Evolutionary conservation across 1,140 invertebrate genomes (phyloP), one percentile per base, ranked within the genome.

Genomic region (Phymorhynchus buccinoides): DNA sequence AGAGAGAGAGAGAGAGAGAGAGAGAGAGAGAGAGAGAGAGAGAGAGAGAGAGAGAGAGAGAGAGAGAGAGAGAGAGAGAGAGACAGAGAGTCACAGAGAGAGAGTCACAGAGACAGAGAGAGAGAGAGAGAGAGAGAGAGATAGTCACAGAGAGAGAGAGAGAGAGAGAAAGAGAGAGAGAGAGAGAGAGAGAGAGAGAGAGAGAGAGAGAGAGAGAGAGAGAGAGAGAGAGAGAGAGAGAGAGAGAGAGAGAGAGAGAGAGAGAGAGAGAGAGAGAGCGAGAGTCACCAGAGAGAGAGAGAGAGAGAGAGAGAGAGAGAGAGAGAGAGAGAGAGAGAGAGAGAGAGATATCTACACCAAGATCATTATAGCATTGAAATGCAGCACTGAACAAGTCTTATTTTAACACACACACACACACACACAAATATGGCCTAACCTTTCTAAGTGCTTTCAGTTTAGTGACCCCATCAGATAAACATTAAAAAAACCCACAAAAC

Each of bases 81-180:
- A 66, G 41, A 86, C 80, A 32, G 80, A 68, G 32, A 86, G 30
- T 3, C 66, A 66, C 44, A 83, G 37, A 42, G 80, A 68, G 16
- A 56, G 73, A 27, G 39, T 86, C 22, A 83, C 66, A 18, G 80
- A 81, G 12, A 75, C 71, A 32, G 79, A 86, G 27, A 78, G 78
- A 12, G 44, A 83, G 1, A 86, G 48, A n/a, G 80, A 78, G 14
- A 52, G 56, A 44, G 80, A 83, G 39, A n/a, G 71, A 32, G 71
- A 80, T 1, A 22, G 37, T 1, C 39, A 85, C 52, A 80, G 73
- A 56, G 84, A 75, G 62, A 66, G 62, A 66, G 62, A 7, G 9
- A n/a, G 39, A 22, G 41, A 71, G 30, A 32, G 41, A 35, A 16
- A 32, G 22, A 48, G 30, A 35, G 44, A 56, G 35, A n/a, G n/a